phyloP scores from a whole-genome alignment of 2,113 vertebrate genomes.

The Alligator mississippiensis region DNA sequence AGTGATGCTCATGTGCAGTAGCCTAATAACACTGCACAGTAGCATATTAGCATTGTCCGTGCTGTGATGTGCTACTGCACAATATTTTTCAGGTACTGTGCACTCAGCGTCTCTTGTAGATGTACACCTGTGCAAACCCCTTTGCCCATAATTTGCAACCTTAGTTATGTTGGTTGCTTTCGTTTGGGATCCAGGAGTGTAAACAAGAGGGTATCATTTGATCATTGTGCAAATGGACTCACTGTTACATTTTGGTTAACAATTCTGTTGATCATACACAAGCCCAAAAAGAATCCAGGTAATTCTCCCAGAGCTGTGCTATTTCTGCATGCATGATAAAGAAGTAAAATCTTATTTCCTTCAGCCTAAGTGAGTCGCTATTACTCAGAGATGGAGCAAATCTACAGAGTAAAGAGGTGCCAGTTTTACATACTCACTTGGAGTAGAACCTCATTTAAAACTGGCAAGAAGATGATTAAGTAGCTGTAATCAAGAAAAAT shows the following conservation, averaged over 20 bases:
- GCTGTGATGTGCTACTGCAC: too few relatives aligned
- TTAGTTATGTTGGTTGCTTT: not conserved
- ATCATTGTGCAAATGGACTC: rapidly evolving
- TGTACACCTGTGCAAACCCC: not conserved
- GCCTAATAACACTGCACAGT: too few relatives aligned
- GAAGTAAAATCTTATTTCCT: not conserved
- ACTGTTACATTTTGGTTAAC: rapidly evolving
- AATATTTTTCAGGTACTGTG: too few relatives aligned
- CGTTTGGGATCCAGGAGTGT: not conserved
- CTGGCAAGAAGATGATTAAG: not conserved
- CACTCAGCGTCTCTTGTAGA: too few relatives aligned
- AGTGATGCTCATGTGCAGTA: too few relatives aligned
- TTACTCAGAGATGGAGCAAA: rapidly evolving
- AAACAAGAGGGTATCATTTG: not conserved
- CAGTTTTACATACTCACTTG: not conserved
- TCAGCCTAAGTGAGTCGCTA: not conserved
- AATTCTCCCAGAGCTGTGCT: not conserved
- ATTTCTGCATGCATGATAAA: rapidly evolving
- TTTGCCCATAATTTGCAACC: not conserved
- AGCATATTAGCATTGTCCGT: too few relatives aligned
- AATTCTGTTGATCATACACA: not conserved
- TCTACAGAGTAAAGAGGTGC: not conserved
- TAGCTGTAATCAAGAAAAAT: not conserved
- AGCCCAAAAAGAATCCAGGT: not conserved
- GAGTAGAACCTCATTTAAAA: not conserved